phyloP scores from a whole-genome alignment of 2,797 vertebrate species.

The Characodon lateralis region DNA sequence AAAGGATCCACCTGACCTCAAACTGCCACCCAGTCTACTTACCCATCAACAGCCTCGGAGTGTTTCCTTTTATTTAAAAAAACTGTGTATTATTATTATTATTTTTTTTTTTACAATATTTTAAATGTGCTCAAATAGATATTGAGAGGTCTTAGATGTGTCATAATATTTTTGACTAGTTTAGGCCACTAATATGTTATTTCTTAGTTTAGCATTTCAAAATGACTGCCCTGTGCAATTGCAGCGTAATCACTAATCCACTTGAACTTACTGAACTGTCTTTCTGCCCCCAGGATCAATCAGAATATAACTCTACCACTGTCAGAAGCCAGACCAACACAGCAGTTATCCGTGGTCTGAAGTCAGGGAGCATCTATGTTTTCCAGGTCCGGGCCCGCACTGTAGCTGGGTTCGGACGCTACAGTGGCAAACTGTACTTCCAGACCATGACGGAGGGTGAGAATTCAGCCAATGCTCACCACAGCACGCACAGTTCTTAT shows the following conservation, averaged over 20 bases:
- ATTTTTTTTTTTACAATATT: conserved; percentile 17
- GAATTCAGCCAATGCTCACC: conserved; percentile 54
- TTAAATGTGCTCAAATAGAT: conserved; percentile 4
- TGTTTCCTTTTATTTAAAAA: conserved; percentile 7
- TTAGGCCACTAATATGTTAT: conserved; percentile 20
- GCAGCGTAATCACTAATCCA: conserved; percentile 46
- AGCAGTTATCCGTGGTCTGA: conserved; percentile 91
- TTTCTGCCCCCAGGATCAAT: conserved; percentile 85
- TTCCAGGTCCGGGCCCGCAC: conserved; percentile 98
- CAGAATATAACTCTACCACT: conserved; percentile 89
- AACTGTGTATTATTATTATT: conserved; percentile 6
- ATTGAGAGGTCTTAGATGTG: neutral
- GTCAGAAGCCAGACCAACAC: conserved; percentile 97
- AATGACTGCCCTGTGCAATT: conserved; percentile 24
- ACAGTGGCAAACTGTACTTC: conserved; percentile 99
- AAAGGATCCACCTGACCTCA: conserved; percentile 62
- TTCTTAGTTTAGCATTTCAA: conserved; percentile 27
- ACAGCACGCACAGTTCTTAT: conserved; percentile 62
- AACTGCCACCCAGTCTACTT: conserved; percentile 61
- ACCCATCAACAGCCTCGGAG: conserved; percentile 25
- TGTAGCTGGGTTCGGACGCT: conserved; percentile 95
- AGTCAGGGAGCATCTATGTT: conserved; percentile 95
- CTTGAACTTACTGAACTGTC: conserved; percentile 21
- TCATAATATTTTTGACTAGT: conserved; percentile 14
- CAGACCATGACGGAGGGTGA: conserved; percentile 99